Evolutionary conservation across 2,888 invertebrate species (phyloP).

Genomic region (Sericinus montela): DNA sequence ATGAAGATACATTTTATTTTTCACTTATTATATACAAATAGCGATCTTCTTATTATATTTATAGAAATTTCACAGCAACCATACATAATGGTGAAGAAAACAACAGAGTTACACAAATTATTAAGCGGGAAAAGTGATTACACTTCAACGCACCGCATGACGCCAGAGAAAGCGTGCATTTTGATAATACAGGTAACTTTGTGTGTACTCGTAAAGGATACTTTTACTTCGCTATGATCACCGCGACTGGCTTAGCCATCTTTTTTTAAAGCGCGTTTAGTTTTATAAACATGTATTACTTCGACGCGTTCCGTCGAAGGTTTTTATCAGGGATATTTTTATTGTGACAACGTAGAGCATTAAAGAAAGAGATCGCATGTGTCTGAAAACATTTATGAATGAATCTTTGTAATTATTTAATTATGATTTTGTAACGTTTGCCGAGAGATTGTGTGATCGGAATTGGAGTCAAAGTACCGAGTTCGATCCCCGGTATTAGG

Average conservation of each 20-base stretch:
- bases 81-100: conserved; percentile 28
- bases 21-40: too few relatives aligned
- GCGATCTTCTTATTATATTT: too few relatives aligned
- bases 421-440: too few relatives aligned
- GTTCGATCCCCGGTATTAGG: too few relatives aligned
- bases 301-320: conserved; percentile 10
- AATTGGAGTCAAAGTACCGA: too few relatives aligned
- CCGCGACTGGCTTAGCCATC: conserved; percentile 22
- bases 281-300: conserved; percentile 20
- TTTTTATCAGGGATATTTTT: neutral
- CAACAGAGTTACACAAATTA: conserved; percentile 46
- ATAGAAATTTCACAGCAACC: neutral
- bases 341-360: too few relatives aligned
- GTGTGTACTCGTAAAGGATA: conserved; percentile 24
- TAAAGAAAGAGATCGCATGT: too few relatives aligned
- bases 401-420: too few relatives aligned
- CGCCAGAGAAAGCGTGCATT: conserved; percentile 49
- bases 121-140: conserved; percentile 41
- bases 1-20: too few relatives aligned
- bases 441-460: too few relatives aligned
- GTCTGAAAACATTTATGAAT: too few relatives aligned
- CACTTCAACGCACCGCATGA: conserved; percentile 49
- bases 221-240: conserved; percentile 28
- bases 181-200: conserved; percentile 21
- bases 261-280: conserved; percentile 24